A percentile compares a stretch with the other conserved stretches of the same genome.
phyloP scores from a whole-genome alignment of 1,140 invertebrate genomes.

The Thaumatotibia leucotreta region DNA sequence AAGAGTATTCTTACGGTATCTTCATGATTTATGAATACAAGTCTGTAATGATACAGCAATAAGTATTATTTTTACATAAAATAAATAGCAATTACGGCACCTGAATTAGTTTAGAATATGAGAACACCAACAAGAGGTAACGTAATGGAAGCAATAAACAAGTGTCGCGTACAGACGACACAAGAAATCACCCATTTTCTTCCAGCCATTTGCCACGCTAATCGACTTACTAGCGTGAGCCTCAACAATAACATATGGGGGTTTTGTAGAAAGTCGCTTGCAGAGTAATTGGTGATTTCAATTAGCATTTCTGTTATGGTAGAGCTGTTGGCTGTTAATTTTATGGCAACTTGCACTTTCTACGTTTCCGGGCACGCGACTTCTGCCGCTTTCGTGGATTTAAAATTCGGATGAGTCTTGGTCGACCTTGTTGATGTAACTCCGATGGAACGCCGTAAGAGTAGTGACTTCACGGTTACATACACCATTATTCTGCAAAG shows the following conservation, averaged over 20 bases:
- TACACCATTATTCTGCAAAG: not conserved
- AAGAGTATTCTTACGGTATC: too few species aligned
- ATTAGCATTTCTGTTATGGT: slow-evolving; percentile 45
- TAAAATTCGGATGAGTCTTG: slow-evolving; percentile 28
- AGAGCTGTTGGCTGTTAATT: slow-evolving; percentile 35
- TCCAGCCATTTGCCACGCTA: not conserved
- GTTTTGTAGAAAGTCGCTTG: slow-evolving; percentile 40
- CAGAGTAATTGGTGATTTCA: slow-evolving; percentile 43
- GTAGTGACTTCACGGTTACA: not conserved
- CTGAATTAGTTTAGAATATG: not conserved
- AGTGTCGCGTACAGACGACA: not conserved
- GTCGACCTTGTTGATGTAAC: slow-evolving; percentile 23
- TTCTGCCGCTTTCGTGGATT: slow-evolving; percentile 35
- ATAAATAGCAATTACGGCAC: not conserved
- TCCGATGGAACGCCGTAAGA: not conserved
- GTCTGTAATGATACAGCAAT: too few species aligned
- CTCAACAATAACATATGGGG: slow-evolving; percentile 30
- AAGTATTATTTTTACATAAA: too few species aligned
- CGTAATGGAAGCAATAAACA: not conserved
- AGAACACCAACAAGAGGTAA: not conserved
- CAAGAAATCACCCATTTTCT: not conserved
- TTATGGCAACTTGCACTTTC: slow-evolving; percentile 46
- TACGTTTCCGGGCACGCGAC: slow-evolving; percentile 39
- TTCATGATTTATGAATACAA: too few species aligned
- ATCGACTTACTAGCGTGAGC: slow-evolving; percentile 24